phyloP scores from a whole-genome alignment of 2,797 vertebrate species.

The Platyrinchus mystaceus region DNA sequence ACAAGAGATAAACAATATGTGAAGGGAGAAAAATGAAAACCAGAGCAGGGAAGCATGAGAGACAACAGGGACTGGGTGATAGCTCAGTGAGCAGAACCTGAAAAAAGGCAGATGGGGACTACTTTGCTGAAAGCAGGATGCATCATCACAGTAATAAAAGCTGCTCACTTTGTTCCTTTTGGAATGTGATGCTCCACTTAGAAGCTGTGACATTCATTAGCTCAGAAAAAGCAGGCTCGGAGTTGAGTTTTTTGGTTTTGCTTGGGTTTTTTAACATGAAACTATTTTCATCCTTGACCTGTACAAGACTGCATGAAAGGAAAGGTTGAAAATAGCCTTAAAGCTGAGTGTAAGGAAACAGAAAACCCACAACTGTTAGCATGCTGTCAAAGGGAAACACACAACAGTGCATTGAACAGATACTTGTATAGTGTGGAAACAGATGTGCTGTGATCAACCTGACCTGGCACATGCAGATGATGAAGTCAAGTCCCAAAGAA shows the following conservation, averaged over 20 bases:
- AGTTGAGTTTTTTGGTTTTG: not conserved
- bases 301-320: not conserved
- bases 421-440: not conserved
- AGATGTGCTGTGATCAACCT: not conserved
- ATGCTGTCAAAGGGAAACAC: not conserved
- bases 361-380: not conserved
- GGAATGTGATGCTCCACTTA: not conserved
- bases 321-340: not conserved
- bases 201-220: not conserved
- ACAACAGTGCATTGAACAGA: not conserved
- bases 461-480: not conserved
- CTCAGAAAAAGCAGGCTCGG: not conserved
- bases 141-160: not conserved
- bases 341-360: not conserved
- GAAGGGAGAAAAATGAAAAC: not conserved
- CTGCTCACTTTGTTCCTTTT: not conserved
- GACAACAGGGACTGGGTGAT: not conserved
- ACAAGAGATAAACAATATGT: constrained; percentile 9
- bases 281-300: not conserved
- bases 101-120: not conserved
- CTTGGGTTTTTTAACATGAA: not conserved
- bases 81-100: not conserved
- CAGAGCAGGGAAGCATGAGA: not conserved
- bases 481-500: not conserved
- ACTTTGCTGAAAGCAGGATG: not conserved